Percentiles rank a stretch among this genome's conserved stretches.
Evolutionary conservation across 2,797 vertebrate genomes (phyloP).

Genomic region (Aeoliscus strigatus): DNA sequence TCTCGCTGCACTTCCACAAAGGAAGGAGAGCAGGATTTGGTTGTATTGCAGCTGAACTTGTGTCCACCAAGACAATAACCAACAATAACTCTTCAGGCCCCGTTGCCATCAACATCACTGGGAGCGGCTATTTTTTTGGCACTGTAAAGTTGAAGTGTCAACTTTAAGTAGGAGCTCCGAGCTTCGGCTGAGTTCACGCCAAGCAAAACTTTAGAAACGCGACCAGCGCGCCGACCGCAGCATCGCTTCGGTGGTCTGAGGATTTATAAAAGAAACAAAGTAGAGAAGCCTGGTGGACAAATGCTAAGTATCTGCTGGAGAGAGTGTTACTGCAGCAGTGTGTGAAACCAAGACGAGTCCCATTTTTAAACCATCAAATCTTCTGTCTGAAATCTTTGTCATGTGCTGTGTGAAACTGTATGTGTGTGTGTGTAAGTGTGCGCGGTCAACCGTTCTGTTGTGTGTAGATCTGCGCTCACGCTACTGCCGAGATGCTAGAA

Average conservation of each 20-base stretch:
- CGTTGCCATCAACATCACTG: slow-evolving; percentile 14
- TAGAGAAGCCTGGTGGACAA: slow-evolving; percentile 29
- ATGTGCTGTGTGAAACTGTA: slow-evolving; percentile 22
- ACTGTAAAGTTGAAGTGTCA: slow-evolving; percentile 12
- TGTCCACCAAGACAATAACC: slow-evolving; percentile 37
- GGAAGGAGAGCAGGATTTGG: slow-evolving; percentile 43
- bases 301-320: slow-evolving; percentile 20
- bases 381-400: slow-evolving; percentile 38
- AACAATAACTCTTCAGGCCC: slow-evolving; percentile 2
- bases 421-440: neutral
- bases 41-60: slow-evolving; percentile 32
- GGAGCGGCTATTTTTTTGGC: slow-evolving; percentile 27
- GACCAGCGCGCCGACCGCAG: slow-evolving; percentile 54
- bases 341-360: slow-evolving; percentile 18
- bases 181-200: slow-evolving; percentile 11
- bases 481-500: slow-evolving; percentile 37
- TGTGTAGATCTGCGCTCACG: slow-evolving; percentile 26
- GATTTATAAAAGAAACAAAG: slow-evolving; percentile 2
- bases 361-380: slow-evolving; percentile 19
- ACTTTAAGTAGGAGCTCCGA: slow-evolving; percentile 7
- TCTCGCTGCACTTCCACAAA: slow-evolving; percentile 16
- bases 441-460: slow-evolving; percentile 7
- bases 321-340: slow-evolving; percentile 32
- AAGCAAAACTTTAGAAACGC: slow-evolving; percentile 38
- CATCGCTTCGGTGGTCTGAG: slow-evolving; percentile 26